Conservation (phyloP, 2,888 invertebrate genomes). For the Cylloceria caligata region DNA sequence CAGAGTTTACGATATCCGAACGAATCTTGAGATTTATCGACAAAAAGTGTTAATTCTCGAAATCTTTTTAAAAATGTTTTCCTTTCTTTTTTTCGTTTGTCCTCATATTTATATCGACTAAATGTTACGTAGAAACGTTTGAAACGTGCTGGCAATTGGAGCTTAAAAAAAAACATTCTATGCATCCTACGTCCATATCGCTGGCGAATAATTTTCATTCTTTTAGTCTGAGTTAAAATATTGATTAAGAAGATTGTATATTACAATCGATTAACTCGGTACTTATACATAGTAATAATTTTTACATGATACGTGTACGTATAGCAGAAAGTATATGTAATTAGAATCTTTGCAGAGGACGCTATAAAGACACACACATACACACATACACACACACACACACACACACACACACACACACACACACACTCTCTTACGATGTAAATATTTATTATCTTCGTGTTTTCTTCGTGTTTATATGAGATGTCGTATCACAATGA, state of each 20-base stretch:
- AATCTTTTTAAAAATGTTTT: neutral
- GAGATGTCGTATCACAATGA: conserved; percentile 71
- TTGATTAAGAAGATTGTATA: conserved; percentile 71
- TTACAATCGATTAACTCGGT: conserved; percentile 70
- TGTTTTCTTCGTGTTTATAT: conserved; percentile 69
- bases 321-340: conserved; percentile 63
- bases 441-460: conserved; percentile 72
- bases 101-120: neutral
- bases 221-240: conserved; percentile 46
- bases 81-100: neutral
- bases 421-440: conserved; percentile 64
- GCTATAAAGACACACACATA: conserved; percentile 33
- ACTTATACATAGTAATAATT: conserved; percentile 67
- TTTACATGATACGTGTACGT: conserved; percentile 67
- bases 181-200: conserved; percentile 19
- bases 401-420: conserved; percentile 45
- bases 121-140: neutral
- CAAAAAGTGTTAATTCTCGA: neutral
- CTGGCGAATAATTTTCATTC: conserved; percentile 13
- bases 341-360: conserved; percentile 39
- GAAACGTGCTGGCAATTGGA: neutral
- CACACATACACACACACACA: conserved; percentile 48
- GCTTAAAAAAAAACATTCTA: neutral
- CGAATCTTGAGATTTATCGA: neutral
- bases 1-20: neutral